Base-by-base conservation (phyloP, 2,797 vertebrate species). In the Sphenopsis melanotis region DNA sequence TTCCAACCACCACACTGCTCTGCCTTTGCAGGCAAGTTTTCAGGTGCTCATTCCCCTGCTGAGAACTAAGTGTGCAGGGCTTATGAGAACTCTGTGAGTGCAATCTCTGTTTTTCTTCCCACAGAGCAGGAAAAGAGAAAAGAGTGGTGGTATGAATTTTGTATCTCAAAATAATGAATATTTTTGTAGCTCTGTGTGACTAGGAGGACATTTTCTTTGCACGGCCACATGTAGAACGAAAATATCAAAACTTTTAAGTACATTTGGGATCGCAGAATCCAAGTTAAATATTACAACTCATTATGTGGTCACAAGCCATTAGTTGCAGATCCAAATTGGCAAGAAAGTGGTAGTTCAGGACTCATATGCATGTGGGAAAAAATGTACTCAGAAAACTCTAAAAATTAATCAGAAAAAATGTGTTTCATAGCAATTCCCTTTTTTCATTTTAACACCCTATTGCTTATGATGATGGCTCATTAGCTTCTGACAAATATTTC, bases 401-500 rank as follows among this genome's bases (percentile, higher is more conserved):
- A 96, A 97, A 97, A 97, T 94, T 97, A 97, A 96, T 97, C 96
- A 93, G 78, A 94, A 96, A 94, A 85, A 87, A 56, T 84, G 83
- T 59, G 82, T 92, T 95, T 96, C 86, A 92, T 91, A 90, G 72
- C 82, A 93, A 95, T 97, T 97, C 93, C 32, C 39, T 87, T 89
- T 97, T 97, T 94, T 57, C 76, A 78, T 96, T 96, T 97, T 94
- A 97, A 87, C 85, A 97, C 85, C 84, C 85, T 94, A 30, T 96
- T 97, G 85, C 94, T 97, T 96, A 95, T 92, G 87, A 95, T 97
- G 93, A 97, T 95, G 96, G 94, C 65, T 97, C 89, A 96, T 97
- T 97, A 97, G 87, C 81, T 94, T 87, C 95, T 96, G 93, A 94
- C 96, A 97, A 96, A 97, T 94, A 96, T 96, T 97, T 97, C 93